Evolutionary conservation across 2,113 vertebrate species (phyloP).

Genomic region (Ammodramus savannarum): DNA sequence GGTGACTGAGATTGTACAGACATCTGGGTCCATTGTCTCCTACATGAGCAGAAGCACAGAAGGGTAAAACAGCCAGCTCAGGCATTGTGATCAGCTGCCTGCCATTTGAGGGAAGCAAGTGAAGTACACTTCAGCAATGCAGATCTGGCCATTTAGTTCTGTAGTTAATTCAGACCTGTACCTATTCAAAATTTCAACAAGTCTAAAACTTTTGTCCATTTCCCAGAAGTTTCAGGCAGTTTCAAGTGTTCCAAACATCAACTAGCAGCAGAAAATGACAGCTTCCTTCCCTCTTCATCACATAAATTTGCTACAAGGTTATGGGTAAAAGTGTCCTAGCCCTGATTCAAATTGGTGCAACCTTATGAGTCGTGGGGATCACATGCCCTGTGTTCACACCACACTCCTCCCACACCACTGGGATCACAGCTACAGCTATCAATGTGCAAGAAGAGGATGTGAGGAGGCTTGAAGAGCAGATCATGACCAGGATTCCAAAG

Average conservation of each 20-base stretch:
- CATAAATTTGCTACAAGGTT: neutral
- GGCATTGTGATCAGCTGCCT: neutral
- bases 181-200: neutral
- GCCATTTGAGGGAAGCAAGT: neutral
- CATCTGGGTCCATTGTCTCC: neutral
- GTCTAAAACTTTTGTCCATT: neutral
- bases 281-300: neutral
- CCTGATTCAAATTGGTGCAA: neutral
- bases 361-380: fast-evolving
- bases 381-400: neutral
- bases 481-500: neutral
- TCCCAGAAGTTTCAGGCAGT: neutral
- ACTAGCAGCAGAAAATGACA: neutral
- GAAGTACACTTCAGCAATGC: neutral
- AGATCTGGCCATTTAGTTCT: neutral
- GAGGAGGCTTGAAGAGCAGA: neutral
- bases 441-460: neutral
- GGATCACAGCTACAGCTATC: neutral
- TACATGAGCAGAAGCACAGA: neutral
- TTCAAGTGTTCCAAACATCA: neutral
- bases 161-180: neutral
- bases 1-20: neutral
- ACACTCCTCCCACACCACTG: neutral
- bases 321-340: neutral
- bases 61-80: neutral